These are phyloP conservation scores for Pinctada fucata DNA, from an alignment of 2,888 invertebrate genomes.

Conservation along the genomic window DNA sequence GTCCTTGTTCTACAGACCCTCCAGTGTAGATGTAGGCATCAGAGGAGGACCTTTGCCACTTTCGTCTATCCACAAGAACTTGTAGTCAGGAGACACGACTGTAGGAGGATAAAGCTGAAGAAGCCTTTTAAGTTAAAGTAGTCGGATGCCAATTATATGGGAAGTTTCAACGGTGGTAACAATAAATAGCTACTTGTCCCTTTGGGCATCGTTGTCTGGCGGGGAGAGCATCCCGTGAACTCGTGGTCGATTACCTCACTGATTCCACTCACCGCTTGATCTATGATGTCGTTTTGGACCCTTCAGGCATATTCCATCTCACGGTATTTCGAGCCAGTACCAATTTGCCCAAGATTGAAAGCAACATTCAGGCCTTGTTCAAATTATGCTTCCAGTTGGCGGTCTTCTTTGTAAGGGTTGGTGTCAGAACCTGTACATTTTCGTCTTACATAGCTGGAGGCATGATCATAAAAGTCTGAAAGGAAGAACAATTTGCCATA, in stretches of 20 bases:
- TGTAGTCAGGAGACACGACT: constrained; percentile 32
- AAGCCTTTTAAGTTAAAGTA: no score
- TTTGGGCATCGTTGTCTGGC: no score
- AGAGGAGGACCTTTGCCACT: constrained; percentile 37
- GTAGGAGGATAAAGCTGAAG: no score
- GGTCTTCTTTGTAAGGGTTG: constrained; percentile 45
- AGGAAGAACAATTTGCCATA: no score
- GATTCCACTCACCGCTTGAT: constrained; percentile 41
- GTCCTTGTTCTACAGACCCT: constrained; percentile 30
- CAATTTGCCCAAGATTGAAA: constrained; percentile 44
- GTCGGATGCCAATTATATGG: no score
- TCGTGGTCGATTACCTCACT: constrained; percentile 46
- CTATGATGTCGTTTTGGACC: constrained; percentile 47
- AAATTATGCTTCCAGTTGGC: constrained; percentile 32
- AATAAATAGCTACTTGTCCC: no score
- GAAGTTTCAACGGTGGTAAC: no score
- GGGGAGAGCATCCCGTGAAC: constrained; percentile 9
- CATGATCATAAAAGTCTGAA: constrained; percentile 47
- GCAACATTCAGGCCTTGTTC: constrained; percentile 44
- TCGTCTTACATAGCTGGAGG: constrained; percentile 51
- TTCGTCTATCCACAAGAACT: constrained; percentile 40
- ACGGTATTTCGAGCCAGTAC: constrained; percentile 42
- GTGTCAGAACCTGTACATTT: constrained; percentile 34
- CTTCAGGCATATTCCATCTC: constrained; percentile 48
- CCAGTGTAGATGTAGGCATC: constrained; percentile 43